Percentiles rank a stretch among this genome's conserved stretches.
phyloP scores from a whole-genome alignment of 1,140 invertebrate genomes.

The Drosophila lacteicornis region DNA sequence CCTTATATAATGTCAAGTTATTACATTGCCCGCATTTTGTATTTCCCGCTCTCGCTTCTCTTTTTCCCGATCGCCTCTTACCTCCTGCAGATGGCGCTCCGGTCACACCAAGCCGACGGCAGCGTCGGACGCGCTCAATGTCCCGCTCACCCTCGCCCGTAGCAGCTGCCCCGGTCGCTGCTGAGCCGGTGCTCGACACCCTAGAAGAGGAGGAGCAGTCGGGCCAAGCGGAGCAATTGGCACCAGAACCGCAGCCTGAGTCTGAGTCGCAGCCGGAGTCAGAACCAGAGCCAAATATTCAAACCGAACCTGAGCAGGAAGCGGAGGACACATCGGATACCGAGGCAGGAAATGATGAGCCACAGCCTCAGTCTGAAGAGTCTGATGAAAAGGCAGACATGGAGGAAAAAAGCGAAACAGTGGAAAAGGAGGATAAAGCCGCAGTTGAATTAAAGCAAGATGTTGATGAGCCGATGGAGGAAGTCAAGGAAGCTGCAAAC shows the following conservation, averaged over 20 bases:
- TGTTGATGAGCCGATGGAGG: constrained; percentile 52
- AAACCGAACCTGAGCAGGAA: constrained; percentile 8
- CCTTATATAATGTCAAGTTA: constrained; percentile 61
- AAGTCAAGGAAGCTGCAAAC: constrained; percentile 2
- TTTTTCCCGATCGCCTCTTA: constrained; percentile 15
- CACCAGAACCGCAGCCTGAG: constrained; percentile 12
- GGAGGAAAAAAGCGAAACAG: constrained; percentile 22
- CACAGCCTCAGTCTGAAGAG: constrained; percentile 10
- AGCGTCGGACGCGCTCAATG: constrained; percentile 80
- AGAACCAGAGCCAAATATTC: constrained; percentile 25
- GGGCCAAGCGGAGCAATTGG: constrained; percentile 9
- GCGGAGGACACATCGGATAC: constrained; percentile 21
- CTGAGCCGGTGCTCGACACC: constrained; percentile 71
- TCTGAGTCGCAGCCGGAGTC: constrained; percentile 1
- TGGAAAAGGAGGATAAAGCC: not conserved
- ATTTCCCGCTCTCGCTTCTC: not conserved
- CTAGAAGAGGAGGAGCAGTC: constrained; percentile 61
- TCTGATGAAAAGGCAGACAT: constrained; percentile 7
- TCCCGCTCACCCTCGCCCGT: constrained; percentile 81
- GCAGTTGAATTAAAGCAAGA: constrained; percentile 9
- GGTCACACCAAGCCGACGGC: constrained; percentile 75
- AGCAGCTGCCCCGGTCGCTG: constrained; percentile 56
- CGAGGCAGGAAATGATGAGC: constrained; percentile 17
- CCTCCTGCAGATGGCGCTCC: constrained; percentile 57
- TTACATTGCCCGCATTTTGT: constrained; percentile 16